Base-by-base conservation (phyloP, 2,113 vertebrate species). In the Furnarius figulus region DNA sequence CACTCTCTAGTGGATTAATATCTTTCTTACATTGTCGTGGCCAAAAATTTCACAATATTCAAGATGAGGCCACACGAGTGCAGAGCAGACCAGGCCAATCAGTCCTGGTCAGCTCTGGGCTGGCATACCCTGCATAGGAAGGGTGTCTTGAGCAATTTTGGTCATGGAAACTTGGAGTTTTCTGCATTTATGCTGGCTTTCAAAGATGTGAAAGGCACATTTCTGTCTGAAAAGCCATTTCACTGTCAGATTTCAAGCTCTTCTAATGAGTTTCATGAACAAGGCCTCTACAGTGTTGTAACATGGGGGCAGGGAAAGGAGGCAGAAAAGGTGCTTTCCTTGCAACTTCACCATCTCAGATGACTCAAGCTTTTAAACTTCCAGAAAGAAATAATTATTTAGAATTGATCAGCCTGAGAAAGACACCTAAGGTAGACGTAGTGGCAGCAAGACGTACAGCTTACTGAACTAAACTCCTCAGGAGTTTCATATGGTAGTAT, bases 281-380 rank as follows among this genome's bases (percentile, higher is more conserved):
- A 85, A 75, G 56, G 22, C 62, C 21, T 67, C 58, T 88, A 93
- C 31, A 61, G 40, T 62, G 66, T 40, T 75, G 31, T 67, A 74
- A 83, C 18, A 2, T 67, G 63, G 61, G 24, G 35, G 6, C 0
- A 2, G 28, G 44, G 23, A 80, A 22, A 85, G 70, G 77, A 76
- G 85, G 78, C 85, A 24, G 82, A 85, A 83, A 90, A 58, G 75
- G 87, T 94, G 47, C 42, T 93, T 94, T 95, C 76, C 72, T 58
- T 88, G 33, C 25, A 77, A 83, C 75, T 80, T 74, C 61, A 52
- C 93, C 20, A 56, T 80, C 39, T 63, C 1, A 0, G 75, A 86
- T 90, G 93, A 94, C 44, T 94, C 90, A 95, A 74, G 19, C 42
- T 71, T 86, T 96, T 93, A 95, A 91, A 80, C 19, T 94, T 93